Base-by-base conservation (phyloP, 1,140 invertebrate species). In the Brachionus calyciflorus region DNA sequence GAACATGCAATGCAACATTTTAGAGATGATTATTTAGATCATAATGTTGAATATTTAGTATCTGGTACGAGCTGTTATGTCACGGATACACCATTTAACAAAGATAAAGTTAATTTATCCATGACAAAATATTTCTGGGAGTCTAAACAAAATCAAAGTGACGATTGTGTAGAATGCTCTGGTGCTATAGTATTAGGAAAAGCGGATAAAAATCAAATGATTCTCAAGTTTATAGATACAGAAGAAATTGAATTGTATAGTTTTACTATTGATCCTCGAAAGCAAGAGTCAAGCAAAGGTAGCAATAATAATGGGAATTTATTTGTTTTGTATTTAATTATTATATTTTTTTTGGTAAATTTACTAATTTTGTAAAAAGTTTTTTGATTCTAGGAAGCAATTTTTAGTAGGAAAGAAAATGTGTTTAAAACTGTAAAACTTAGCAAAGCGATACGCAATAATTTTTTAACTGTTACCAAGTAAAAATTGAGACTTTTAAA, bases 1-100 rank as follows among this genome's bases (percentile, higher is more conserved):
- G 87, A 87, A 76, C 87, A 87, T 79, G 84, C 82, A 76, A 73
- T 85, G 17, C 83, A 86, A 24, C 60, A 65, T 65, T 65, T 65
- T 65, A 65, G 24, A 14, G 33, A 65, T 44, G 24, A 37, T 26
- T 44, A 65, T 65, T 10, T 44, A 44, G 19, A 65, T n/a, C 40
- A 65, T 14, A 65, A 37, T 12, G 19, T 65, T 26, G 60, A 65
- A 44, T 65, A 24, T 65, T 44, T 65, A 10, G 60, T 65, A 19
- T 41, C 60, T 24, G 60, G 60, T 9, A 19, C 60, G 2, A 44
- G 37, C 12, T 44, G 44, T 44, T 65, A 44, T 65, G 60, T 65
- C 7, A 44, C 24, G 12, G 60, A 65, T 65, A 65, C 19, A 10
- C 60, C 60, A 12, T 24, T 41, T 44, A 65, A 65, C 44, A 44